Evolutionary conservation across 2,888 invertebrate genomes (phyloP).

Genomic region (Dinocampus coccinellae): DNA sequence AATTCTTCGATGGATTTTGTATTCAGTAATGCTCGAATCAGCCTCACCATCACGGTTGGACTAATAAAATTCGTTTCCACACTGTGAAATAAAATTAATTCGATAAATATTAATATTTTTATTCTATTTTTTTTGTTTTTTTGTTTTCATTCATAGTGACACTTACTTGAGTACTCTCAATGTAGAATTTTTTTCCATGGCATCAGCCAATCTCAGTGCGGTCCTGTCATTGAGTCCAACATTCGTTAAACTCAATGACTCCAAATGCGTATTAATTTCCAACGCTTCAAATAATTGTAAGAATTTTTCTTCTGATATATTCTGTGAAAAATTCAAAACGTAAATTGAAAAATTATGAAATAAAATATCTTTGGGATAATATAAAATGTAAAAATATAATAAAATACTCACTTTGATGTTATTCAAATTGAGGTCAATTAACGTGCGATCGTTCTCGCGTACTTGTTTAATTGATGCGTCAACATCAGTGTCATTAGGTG

Average conservation of each 20-base stretch:
- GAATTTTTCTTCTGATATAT: constrained; percentile 96
- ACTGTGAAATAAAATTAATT: constrained; percentile 63
- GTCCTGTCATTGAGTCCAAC: constrained; percentile 92
- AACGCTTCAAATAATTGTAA: constrained; percentile 89
- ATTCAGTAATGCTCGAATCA: constrained; percentile 88
- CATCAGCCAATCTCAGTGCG: constrained; percentile 85
- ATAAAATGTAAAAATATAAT: too few species aligned
- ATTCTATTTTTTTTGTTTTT: constrained; percentile 5
- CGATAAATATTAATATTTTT: background rate
- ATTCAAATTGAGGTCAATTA: constrained; percentile 97
- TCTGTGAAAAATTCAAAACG: constrained; percentile 74
- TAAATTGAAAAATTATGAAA: too few species aligned
- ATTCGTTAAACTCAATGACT: constrained; percentile 92
- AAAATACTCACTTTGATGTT: constrained; percentile 89
- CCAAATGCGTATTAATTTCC: constrained; percentile 90
- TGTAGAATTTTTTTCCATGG: constrained; percentile 83
- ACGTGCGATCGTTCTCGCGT: constrained; percentile 87
- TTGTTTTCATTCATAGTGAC: too few species aligned
- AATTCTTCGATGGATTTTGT: constrained; percentile 93
- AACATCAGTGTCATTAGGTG: constrained; percentile 96
- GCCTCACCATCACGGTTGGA: constrained; percentile 86
- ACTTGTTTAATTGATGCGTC: constrained; percentile 93
- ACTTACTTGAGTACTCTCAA: constrained; percentile 83
- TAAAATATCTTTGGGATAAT: too few species aligned
- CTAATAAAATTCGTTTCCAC: constrained; percentile 98